Conservation (phyloP, 2,797 vertebrate species). For the Phrynocephalus vlangalii region DNA sequence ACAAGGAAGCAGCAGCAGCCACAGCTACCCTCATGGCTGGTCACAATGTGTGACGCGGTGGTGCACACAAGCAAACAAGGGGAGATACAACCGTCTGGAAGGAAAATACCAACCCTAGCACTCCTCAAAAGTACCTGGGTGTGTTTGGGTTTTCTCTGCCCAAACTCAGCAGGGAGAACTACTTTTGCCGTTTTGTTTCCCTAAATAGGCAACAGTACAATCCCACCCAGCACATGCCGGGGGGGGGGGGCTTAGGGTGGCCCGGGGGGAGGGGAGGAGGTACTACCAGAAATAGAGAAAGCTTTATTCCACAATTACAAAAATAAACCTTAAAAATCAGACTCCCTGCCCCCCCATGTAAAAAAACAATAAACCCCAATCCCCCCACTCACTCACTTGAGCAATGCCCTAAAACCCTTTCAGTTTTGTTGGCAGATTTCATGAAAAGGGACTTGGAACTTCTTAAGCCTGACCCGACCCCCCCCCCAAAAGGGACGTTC, state of each 20-base stretch:
- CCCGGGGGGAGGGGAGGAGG: conserved; percentile 57
- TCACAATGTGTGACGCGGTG: conserved; percentile 61
- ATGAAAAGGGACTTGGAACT: conserved; percentile 7
- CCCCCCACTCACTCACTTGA: conserved; percentile 40
- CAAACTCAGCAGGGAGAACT: not conserved
- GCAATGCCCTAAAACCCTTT: conserved; percentile 41
- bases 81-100: conserved; percentile 49
- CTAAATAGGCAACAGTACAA: conserved; percentile 56
- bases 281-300: conserved; percentile 67
- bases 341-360: not conserved
- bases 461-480: not conserved
- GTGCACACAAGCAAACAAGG: conserved; percentile 72
- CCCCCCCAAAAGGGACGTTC: no score
- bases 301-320: conserved; percentile 61
- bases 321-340: conserved; percentile 60
- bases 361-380: not conserved
- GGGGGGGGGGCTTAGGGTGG: conserved; percentile 32
- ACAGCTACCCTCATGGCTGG: conserved; percentile 70
- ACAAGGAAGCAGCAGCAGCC: conserved; percentile 69
- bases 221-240: conserved; percentile 53
- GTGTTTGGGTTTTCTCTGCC: not conserved
- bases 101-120: conserved; percentile 69
- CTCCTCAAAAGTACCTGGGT: conserved; percentile 57
- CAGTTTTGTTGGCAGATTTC: conserved; percentile 53
- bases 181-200: conserved; percentile 20